Conservation (phyloP, 2,113 vertebrate species). For the Rhodinocichla rosea region DNA sequence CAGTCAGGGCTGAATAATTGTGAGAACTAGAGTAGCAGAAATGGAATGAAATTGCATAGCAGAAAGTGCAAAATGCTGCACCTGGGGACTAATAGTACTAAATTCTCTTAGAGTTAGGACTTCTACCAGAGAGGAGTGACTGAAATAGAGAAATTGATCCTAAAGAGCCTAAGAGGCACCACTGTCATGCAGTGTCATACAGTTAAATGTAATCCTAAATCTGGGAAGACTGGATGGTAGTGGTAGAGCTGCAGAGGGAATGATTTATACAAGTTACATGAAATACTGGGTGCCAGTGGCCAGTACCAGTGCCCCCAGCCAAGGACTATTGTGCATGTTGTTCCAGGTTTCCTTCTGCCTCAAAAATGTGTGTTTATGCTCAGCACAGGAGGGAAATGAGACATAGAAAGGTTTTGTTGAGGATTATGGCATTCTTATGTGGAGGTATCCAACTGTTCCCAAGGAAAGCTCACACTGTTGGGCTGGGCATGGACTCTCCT, state of each 20-base stretch:
- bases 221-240: background rate
- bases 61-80: background rate
- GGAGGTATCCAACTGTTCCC: background rate
- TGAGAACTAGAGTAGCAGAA: background rate
- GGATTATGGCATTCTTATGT: background rate
- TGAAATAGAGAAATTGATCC: constrained; percentile 2
- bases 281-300: background rate
- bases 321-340: background rate
- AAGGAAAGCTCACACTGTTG: background rate
- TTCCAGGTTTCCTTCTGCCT: background rate
- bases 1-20: background rate
- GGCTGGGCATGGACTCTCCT: background rate
- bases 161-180: background rate
- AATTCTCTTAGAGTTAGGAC: background rate
- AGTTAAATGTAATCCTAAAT: background rate
- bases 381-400: background rate
- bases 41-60: constrained; percentile 14
- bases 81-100: background rate
- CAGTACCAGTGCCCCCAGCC: background rate
- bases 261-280: background rate
- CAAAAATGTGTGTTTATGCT: background rate
- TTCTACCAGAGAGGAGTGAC: background rate
- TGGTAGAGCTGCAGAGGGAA: background rate
- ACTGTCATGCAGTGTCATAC: background rate
- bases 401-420: background rate